Evolutionary conservation across 2,113 vertebrate genomes (phyloP).

Genomic region (Cottus gobio): DNA sequence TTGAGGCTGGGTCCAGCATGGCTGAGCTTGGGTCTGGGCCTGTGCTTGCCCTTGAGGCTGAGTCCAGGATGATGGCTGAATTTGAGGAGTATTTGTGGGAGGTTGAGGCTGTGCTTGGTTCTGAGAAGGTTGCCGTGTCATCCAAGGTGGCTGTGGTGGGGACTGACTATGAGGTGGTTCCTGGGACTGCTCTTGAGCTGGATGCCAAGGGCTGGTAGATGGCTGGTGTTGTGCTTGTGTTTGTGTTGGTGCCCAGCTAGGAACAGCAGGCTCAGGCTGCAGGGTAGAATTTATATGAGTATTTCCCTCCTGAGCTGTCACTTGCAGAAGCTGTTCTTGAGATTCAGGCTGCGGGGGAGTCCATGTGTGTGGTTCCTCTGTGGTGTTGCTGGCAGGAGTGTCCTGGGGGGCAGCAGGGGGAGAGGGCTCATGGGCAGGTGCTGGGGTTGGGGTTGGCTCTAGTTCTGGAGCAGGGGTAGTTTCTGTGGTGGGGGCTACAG

Average conservation of each 20-base stretch:
- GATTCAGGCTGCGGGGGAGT: constrained; percentile 59
- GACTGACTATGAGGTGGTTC: constrained; percentile 61
- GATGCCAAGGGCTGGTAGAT: constrained; percentile 63
- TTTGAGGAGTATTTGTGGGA: constrained; percentile 53
- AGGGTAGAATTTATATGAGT: constrained; percentile 39
- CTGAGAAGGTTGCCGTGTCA: constrained; percentile 59
- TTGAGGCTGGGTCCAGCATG: constrained; percentile 61
- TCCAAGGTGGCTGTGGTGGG: constrained; percentile 64
- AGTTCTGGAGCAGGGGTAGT: constrained; percentile 76
- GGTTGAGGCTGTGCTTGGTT: constrained; percentile 64
- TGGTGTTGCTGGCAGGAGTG: constrained; percentile 40
- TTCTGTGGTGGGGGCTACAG: constrained; percentile 78
- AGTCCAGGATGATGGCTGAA: constrained; percentile 62
- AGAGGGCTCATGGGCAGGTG: constrained; percentile 74
- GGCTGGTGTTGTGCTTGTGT: constrained; percentile 66
- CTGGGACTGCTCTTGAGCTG: constrained; percentile 66
- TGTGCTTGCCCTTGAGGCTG: constrained; percentile 58
- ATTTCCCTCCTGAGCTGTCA: constrained; percentile 59
- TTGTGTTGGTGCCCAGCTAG: constrained; percentile 62
- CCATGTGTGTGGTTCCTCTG: constrained; percentile 68
- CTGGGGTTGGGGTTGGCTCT: constrained; percentile 79
- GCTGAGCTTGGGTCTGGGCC: constrained; percentile 43
- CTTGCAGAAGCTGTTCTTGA: constrained; percentile 65
- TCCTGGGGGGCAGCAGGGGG: constrained; percentile 66
- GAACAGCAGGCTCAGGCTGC: constrained; percentile 62